Base-by-base conservation (phyloP, 2,888 invertebrate species). In the Cyclophora albipunctata region DNA sequence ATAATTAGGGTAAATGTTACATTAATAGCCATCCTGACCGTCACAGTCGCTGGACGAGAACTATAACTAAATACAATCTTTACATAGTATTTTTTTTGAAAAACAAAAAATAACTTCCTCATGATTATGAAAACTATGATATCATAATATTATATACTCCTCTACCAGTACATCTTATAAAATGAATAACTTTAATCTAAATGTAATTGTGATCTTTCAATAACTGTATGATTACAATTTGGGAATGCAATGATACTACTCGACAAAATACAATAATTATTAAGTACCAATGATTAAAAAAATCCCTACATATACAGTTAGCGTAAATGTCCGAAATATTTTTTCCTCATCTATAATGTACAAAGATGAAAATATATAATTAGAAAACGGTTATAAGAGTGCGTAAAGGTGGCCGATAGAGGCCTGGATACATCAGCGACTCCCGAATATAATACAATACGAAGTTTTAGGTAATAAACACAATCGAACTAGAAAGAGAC, bases 231-330 rank as follows among this genome's bases (percentile, higher is more conserved):
- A 84, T 84, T 86, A 85, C 72, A 84, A 82, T 84, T 85, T 82
- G 82, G 85, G 85, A 87, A 87, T 86, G 86, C 83, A 83, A 37
- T 79, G 82, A 85, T 78, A 79, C 85, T 86, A 85, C 81, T 78
- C 71, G 81, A 82, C 74, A 67, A 79, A 81, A 82, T 84, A 85
- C 78, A 78, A 69, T 80, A 78, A 80, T 78, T 73, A 82, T 86
- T 87, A 87, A 87, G 87, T 87, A 86, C 87, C 78, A 75, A 84
- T 79, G 79, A 82, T 73, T 71, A 77, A 81, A 80, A 78, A 75
- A 78, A 69, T 73, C 71, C 73, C 79, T 83, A 84, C 80, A 76
- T 74, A 76, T 74, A 81, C 78, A 80, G 70, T 79, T 70, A 78
- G 78, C 75, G 74, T 71, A 74, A 67, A 69, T 65, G 71, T 69